Conservation (phyloP, 2,888 invertebrate species). For the Drosophila percnosoma region DNA sequence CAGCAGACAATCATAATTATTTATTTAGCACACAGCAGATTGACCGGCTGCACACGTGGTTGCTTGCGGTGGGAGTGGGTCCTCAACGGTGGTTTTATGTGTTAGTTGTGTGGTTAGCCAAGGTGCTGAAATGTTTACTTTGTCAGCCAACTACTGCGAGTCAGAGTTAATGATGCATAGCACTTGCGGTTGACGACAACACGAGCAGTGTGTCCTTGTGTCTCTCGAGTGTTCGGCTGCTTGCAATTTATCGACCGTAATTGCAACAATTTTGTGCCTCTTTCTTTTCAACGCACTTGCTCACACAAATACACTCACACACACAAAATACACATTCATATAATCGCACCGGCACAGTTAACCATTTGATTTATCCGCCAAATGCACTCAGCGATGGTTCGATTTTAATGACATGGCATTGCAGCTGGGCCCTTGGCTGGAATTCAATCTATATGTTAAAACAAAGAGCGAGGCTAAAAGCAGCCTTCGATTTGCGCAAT, state of each 20-base stretch:
- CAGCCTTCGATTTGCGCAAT: constrained; percentile 76
- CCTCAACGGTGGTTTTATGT: constrained; percentile 22
- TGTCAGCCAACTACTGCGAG: constrained; percentile 66
- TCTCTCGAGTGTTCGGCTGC: constrained; percentile 13
- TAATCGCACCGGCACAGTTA: constrained; percentile 29
- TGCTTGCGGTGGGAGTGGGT: constrained; percentile 1
- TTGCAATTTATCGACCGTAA: constrained; percentile 72
- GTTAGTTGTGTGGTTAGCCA: constrained; percentile 72
- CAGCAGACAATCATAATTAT: constrained; percentile 78
- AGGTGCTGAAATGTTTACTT: constrained; percentile 79
- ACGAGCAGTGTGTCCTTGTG: constrained; percentile 1
- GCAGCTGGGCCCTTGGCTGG: constrained; percentile 44
- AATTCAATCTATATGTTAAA: constrained; percentile 77
- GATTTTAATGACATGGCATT: constrained; percentile 70
- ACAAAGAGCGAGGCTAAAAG: constrained; percentile 67
- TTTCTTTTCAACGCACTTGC: constrained; percentile 30
- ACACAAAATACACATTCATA: constrained; percentile 17
- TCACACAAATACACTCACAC: constrained; percentile 29
- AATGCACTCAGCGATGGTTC: constrained; percentile 64
- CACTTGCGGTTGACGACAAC: constrained; percentile 58
- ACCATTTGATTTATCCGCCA: constrained; percentile 68
- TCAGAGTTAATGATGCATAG: constrained; percentile 77
- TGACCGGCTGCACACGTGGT: constrained; percentile 74
- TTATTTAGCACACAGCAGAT: constrained; percentile 75
- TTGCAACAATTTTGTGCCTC: constrained; percentile 69